Evolutionary conservation across 2,113 vertebrate genomes (phyloP), one percentile per base, ranked within the genome.

Genomic region (Sula dactylatra): DNA sequence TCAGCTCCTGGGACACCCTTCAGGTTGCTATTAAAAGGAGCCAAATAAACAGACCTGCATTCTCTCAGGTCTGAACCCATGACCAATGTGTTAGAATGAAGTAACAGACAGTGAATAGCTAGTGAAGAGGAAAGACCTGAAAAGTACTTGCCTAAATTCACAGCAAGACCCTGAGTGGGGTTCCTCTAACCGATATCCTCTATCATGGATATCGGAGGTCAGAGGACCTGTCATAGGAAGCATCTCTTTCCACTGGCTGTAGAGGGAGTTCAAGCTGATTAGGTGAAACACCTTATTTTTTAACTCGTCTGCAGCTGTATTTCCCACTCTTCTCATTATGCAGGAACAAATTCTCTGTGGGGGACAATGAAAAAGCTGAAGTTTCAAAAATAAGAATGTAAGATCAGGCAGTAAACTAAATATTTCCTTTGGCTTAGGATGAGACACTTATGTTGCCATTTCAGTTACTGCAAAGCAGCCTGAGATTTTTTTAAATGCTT

Each of bases 11-110:
- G 38, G 26, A 29, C 38, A 64, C 66, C 13, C 22, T 66, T 91
- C 42, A 18, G 18, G 11, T 7, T 15, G 18, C 45, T 66, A 29
- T 42, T 88, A 11, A 56, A 58, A 93, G 44, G 32, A 77, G 17
- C 62, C 64, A 69, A 54, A 80, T 36, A 73, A 77, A 65, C 8
- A 77, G 36, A 58, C 20, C 61, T 87, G 25, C 34, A 6, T 67
- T 82, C 40, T 54, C 6, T 16, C 27, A 15, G n/a, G 24, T 13
- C 44, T 34, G 32, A 94, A 59, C 8, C 38, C 12, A 24, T 34
- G 27, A 59, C 44, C 16, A 62, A 22, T 1, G 0, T 0, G 0
- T 62, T 32, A 70, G 34, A 88, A 66, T 62, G 45, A 66, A 70
- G 27, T 26, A 82, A 65, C 18, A 55, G 7, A 2, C 26, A 29